A percentile compares a stretch with the other conserved stretches of the same genome.
phyloP scores from a whole-genome alignment of 1,140 invertebrate species.

The Parasteatoda tepidariorum region DNA sequence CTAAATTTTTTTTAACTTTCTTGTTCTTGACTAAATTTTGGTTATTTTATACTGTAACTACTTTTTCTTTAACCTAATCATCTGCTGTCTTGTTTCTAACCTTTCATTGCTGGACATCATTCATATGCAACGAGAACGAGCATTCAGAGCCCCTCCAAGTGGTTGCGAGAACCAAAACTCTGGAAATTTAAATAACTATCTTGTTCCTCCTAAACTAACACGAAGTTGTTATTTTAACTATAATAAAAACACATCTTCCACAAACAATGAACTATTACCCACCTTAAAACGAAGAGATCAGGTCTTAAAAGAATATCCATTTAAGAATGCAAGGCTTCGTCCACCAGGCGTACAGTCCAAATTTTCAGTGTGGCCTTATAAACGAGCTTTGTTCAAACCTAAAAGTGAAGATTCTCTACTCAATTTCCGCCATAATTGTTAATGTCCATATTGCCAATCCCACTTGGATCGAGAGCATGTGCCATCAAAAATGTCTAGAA shows the following conservation, averaged over 20 bases:
- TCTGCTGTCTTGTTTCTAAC: too few species aligned
- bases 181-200: neutral
- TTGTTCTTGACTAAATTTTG: too few species aligned
- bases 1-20: too few species aligned
- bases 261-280: too few species aligned
- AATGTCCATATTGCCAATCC: constrained; percentile 32
- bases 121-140: constrained; percentile 31
- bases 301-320: too few species aligned
- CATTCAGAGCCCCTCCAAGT: constrained; percentile 34
- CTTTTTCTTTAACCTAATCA: too few species aligned
- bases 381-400: constrained; percentile 10
- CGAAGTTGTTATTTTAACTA: too few species aligned
- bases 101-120: constrained; percentile 34
- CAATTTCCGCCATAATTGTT: neutral
- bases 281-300: too few species aligned
- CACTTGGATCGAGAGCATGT: neutral
- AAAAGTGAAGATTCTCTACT: constrained; percentile 33
- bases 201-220: too few species aligned
- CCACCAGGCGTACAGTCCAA: constrained; percentile 23
- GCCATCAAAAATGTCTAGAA: constrained; percentile 2
- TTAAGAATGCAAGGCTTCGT: too few species aligned
- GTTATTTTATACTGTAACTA: too few species aligned
- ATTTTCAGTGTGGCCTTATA: constrained; percentile 20
- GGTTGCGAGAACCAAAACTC: constrained; percentile 23
- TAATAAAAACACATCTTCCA: too few species aligned